phyloP scores from a whole-genome alignment of 2,113 vertebrate species.

The Microcebus tavaratra region DNA sequence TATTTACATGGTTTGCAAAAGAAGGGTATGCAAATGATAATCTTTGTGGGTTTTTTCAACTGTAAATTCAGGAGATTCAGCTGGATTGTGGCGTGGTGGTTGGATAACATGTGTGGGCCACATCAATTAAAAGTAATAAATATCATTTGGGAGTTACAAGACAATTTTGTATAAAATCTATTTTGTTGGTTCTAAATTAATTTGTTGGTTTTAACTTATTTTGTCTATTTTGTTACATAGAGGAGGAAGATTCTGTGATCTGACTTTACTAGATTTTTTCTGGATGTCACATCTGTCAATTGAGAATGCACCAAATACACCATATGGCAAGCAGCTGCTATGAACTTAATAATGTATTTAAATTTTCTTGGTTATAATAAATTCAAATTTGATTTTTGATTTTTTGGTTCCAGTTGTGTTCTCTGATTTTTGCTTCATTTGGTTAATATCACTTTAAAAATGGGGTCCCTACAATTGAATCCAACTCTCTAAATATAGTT shows the following conservation, averaged over 20 bases:
- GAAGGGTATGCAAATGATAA: not conserved
- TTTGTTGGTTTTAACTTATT: not conserved
- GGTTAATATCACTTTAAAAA: not conserved
- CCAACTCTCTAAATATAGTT: not conserved
- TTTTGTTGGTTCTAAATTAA: not conserved
- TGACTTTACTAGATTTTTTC: not conserved
- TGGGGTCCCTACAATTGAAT: not conserved
- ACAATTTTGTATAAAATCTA: constrained; percentile 5
- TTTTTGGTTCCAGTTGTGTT: not conserved
- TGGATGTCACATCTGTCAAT: not conserved
- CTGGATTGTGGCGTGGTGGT: not conserved
- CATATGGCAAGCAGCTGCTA: not conserved
- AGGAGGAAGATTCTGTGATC: not conserved
- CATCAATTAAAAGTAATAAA: not conserved
- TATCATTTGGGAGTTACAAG: not conserved
- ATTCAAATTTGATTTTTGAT: not conserved
- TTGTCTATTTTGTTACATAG: not conserved
- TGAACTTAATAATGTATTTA: not conserved
- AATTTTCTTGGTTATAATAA: not conserved
- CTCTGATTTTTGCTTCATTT: not conserved
- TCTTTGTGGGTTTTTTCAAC: not conserved
- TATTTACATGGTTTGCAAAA: not conserved
- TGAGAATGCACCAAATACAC: not conserved
- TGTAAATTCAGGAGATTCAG: not conserved
- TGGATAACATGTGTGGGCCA: not conserved